Conservation (phyloP, 2,113 vertebrate species). For the Microtus pennsylvanicus region DNA sequence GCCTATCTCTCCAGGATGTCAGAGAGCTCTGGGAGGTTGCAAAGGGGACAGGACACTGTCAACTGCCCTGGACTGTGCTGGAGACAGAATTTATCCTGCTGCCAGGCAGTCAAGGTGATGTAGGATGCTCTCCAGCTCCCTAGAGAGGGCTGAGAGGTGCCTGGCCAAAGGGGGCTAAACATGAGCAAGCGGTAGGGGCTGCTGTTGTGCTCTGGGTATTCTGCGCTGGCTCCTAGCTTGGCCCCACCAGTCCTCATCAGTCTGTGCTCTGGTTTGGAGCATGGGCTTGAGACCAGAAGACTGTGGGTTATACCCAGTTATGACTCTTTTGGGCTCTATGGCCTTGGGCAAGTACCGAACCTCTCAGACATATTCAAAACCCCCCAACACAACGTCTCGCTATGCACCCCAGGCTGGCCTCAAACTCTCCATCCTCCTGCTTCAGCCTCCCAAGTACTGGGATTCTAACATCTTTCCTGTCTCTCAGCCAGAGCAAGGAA, state of each 20-base stretch:
- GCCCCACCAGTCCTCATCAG: not conserved
- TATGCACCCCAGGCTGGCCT: not conserved
- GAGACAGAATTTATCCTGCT: not conserved
- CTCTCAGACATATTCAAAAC: not conserved
- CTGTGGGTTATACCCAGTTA: not conserved
- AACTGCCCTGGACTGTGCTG: not conserved
- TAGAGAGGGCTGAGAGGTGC: not conserved
- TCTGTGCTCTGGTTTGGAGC: not conserved
- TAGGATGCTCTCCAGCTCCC: not conserved
- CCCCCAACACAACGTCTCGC: not conserved
- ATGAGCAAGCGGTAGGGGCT: not conserved
- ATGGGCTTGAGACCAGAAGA: not conserved
- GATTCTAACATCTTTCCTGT: not conserved
- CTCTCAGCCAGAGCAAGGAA: not conserved
- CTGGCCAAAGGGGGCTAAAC: not conserved
- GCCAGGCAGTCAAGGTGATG: not conserved
- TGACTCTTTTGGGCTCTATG: not conserved
- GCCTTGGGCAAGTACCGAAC: not conserved
- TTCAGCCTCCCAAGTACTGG: not conserved
- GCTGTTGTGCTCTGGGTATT: not conserved
- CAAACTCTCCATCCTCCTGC: not conserved
- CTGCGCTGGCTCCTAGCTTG: not conserved
- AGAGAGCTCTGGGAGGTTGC: accelerated
- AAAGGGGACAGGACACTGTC: not conserved
- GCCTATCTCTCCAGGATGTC: not conserved